Conservation (phyloP, 2,797 vertebrate genomes). For the Sebastes paucispinis region DNA sequence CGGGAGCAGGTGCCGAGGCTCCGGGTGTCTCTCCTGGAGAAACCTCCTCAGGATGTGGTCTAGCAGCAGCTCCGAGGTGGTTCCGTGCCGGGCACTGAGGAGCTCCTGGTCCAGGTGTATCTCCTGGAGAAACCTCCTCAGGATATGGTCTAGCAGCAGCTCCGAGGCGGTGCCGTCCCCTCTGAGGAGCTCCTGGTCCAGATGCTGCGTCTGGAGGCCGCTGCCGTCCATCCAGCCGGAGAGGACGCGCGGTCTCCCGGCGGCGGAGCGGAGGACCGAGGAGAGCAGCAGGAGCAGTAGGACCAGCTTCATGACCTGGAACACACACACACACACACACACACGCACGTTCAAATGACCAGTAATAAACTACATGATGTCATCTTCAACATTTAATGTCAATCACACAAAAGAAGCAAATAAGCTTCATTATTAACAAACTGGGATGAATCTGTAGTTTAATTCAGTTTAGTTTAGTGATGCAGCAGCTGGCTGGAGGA, state of each 20-base stretch:
- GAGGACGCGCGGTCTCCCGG: conserved; percentile 72
- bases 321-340: too few species aligned
- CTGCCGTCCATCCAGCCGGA: conserved; percentile 64
- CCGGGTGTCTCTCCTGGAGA: conserved; percentile 52
- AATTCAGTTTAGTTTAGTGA: too few species aligned
- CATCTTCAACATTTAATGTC: too few species aligned
- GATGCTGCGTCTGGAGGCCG: conserved; percentile 65
- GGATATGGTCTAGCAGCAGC: conserved; percentile 70
- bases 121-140: conserved; percentile 58
- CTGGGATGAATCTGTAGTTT: too few species aligned
- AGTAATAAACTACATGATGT: too few species aligned
- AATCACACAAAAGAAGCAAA: too few species aligned
- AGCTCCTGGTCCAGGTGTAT: conserved; percentile 25
- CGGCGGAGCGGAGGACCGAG: conserved; percentile 73
- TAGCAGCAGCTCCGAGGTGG: conserved; percentile 40
- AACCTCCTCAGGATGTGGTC: conserved; percentile 68
- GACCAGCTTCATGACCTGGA: conserved; percentile 69
- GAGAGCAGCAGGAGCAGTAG: conserved; percentile 80
- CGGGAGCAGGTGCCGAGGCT: conserved; percentile 24
- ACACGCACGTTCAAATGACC: too few species aligned
- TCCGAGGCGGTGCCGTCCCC: conserved; percentile 44
- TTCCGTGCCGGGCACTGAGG: too few species aligned
- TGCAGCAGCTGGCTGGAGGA: too few species aligned
- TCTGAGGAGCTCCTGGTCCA: conserved; percentile 68
- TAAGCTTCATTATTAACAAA: too few species aligned